Evolutionary conservation across 2,888 invertebrate species (phyloP), one percentile per base, ranked within the genome.

Genomic region (Acrocera orbiculus): DNA sequence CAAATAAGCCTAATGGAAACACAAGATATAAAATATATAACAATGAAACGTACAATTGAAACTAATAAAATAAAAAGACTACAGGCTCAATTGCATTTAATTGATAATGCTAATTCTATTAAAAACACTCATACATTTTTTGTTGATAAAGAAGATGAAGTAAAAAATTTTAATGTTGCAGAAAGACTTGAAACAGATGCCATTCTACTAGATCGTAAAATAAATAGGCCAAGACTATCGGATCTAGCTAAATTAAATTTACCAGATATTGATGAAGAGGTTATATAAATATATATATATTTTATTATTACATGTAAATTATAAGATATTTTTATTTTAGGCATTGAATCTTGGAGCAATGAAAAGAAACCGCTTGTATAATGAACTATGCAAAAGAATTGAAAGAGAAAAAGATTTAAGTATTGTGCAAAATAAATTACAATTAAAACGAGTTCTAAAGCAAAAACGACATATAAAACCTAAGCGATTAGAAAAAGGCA

Each of bases 1-100:
- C 95, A 96, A 57, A 61, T 83, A 30, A 76, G 81, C 39, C 56
- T 96, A 34, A 87, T 95, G 82, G 71, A 82, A 53, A 79, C 83
- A 0, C 92, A 90, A 58, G 93, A 96, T 58, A 61, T 89, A 7
- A 83, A 81, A 46, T 98, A 96, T 47, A 69, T 96, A 10, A 69
- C 73, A 22, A 81, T 79, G 66, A 90, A 90, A 52, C 67, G 81
- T 32, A 81, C 77, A 3, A 71, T 85, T 22, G 93, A 93, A 58
- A 63, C 70, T 2, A 80, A 77, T 46, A 81, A 82, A 57, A 52
- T 61, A 19, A 44, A 50, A 9, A 51, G 71, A 44, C 58, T 86
- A 19, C 78, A 87, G 61, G 69, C 79, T 0, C 67, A 74, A 30
- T 63, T 93, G 11, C 89, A 93, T 53, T 67, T 90, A 63, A 69